Percentiles rank a stretch among this genome's conserved stretches.
phyloP scores from a whole-genome alignment of 2,113 vertebrate species.

The Piaya cayana region DNA sequence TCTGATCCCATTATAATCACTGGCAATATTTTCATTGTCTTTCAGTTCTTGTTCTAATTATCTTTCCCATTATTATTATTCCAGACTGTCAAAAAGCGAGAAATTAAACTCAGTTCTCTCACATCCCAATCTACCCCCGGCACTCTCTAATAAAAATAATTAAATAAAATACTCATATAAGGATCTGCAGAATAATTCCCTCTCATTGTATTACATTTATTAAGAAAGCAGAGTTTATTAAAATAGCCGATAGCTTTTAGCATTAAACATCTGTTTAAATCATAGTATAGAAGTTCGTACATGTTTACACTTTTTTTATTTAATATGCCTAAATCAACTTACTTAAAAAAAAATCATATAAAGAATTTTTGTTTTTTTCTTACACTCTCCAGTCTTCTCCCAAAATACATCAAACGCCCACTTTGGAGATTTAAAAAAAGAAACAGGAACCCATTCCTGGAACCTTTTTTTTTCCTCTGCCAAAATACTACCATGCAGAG shows the following conservation, averaged over 20 bases:
- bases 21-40: constrained; percentile 30
- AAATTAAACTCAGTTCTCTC: background rate
- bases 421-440: background rate
- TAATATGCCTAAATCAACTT: background rate
- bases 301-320: background rate
- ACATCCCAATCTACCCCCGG: background rate
- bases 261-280: background rate
- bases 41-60: constrained; percentile 50
- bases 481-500: background rate
- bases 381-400: background rate
- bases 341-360: background rate
- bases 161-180: background rate
- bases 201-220: background rate
- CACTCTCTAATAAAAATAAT: background rate
- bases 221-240: background rate
- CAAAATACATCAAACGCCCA: background rate
- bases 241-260: background rate
- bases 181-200: background rate
- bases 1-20: constrained; percentile 24
- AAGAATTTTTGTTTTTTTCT: background rate
- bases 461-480: background rate
- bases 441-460: background rate
- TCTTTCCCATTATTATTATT: constrained; percentile 54
- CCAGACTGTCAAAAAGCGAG: constrained; percentile 21
- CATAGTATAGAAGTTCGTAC: background rate